Evolutionary conservation across 1,140 invertebrate species (phyloP), one percentile per base, ranked within the genome.

Genomic region (Tetranychus urticae): DNA sequence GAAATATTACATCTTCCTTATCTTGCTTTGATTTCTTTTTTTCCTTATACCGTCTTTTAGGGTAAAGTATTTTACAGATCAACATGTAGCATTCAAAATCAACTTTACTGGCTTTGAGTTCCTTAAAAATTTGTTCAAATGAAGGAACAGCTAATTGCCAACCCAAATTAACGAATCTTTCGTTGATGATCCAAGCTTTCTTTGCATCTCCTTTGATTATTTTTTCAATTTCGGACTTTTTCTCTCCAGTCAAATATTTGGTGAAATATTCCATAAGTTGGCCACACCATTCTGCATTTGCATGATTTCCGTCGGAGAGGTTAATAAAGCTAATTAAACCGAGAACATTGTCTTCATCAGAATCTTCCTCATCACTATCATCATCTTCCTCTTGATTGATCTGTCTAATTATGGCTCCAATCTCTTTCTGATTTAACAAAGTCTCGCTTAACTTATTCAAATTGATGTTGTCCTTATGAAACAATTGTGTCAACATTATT

Each of bases 121-220:
- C 34, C 12, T 13, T 33, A 23, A 8, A 14, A 35, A 56, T 14
- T 56, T 56, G 13, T 8, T 35, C 34, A 33, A 56, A 56, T 37
- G 55, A 56, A 56, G 55, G 55, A 35, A 56, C 14, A 56, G 34
- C 14, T 31, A 56, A n/a, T 36, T 36, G 34, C 34, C 34, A 39
- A 10, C 14, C 34, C 33, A 56, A 36, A 56, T 56, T 56, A n/a
- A 56, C 55, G 36, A 56, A 56, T 56, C 55, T 36, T 10, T 36
- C 33, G 23, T 56, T 56, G 12, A 56, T 23, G 8, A 56, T 39
- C 34, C 34, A 56, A 36, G 12, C 34, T 37, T 37, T 56, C n/a
- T 7, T 36, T 8, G 33, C 77, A 6, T 42, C 34, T n/a, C 14
- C 37, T 39, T 56, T 14, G 8, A 56, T 35, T 6, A 56, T 6